Evolutionary conservation across 1,140 invertebrate genomes (phyloP).

Genomic region (Drosophila truncata): DNA sequence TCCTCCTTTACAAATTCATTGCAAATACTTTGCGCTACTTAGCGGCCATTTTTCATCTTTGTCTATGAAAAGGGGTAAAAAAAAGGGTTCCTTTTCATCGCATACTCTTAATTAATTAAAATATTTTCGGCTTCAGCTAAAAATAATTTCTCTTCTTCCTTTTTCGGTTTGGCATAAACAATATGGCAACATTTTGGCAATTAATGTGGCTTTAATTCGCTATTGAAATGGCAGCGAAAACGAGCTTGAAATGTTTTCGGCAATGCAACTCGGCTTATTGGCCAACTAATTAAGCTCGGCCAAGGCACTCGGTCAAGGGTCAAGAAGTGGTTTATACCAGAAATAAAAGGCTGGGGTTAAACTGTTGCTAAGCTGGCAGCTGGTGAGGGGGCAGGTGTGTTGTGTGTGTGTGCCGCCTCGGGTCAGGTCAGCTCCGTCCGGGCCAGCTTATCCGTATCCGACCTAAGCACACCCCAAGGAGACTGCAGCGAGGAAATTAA

Average conservation of each 20-base stretch:
- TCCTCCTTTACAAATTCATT: slow-evolving; percentile 45
- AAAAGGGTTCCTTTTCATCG: slow-evolving; percentile 62
- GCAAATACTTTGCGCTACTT: slow-evolving; percentile 66
- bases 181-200: slow-evolving; percentile 21
- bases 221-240: slow-evolving; percentile 11
- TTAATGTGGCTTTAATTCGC: slow-evolving; percentile 31
- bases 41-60: slow-evolving; percentile 44
- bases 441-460: slow-evolving; percentile 24
- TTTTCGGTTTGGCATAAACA: not conserved
- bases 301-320: slow-evolving; percentile 50
- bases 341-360: slow-evolving; percentile 44
- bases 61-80: slow-evolving; percentile 23
- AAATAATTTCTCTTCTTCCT: slow-evolving; percentile 20
- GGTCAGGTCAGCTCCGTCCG: slow-evolving; percentile 8
- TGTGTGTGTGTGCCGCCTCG: slow-evolving; percentile 21
- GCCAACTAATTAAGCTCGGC: slow-evolving; percentile 57
- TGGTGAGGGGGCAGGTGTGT: too few relatives aligned
- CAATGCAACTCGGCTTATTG: slow-evolving; percentile 57
- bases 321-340: slow-evolving; percentile 16
- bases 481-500: slow-evolving; percentile 48
- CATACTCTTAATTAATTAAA: slow-evolving; percentile 74
- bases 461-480: slow-evolving; percentile 19
- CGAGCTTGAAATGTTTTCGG: slow-evolving; percentile 16
- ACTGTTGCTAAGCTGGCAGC: slow-evolving; percentile 1
- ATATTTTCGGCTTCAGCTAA: slow-evolving; percentile 52